Evolutionary conservation across 2,113 vertebrate species (phyloP).

Genomic region (Mungos mungo): DNA sequence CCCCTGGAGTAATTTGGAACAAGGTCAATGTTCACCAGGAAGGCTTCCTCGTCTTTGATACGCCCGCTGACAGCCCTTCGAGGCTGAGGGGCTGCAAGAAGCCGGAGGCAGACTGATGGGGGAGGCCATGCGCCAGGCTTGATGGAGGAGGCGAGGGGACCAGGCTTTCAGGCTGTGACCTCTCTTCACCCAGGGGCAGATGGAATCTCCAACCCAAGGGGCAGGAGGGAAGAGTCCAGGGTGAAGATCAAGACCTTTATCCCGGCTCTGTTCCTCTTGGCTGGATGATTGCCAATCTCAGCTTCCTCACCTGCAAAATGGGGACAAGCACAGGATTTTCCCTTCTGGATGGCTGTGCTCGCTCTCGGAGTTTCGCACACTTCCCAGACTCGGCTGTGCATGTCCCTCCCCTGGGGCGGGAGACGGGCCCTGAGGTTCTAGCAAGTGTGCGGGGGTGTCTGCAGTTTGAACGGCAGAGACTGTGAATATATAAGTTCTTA

Average conservation of each 20-base stretch:
- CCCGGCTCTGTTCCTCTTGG: fast-evolving
- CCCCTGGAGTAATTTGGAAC: conserved; percentile 41
- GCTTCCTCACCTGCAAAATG: background rate
- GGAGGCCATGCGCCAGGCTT: fast-evolving
- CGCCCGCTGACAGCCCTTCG: fast-evolving
- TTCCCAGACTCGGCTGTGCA: background rate
- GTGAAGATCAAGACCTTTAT: background rate
- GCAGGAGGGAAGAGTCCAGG: background rate
- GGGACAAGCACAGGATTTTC: background rate
- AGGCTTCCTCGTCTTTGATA: background rate
- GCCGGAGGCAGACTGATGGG: background rate
- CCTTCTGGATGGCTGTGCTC: background rate
- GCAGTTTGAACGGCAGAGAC: too few relatives aligned
- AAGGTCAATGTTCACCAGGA: conserved; percentile 58
- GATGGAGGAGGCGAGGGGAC: background rate
- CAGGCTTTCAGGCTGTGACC: background rate
- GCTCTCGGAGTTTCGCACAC: background rate
- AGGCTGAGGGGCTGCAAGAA: background rate
- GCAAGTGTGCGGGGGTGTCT: too few relatives aligned
- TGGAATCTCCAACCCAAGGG: too few relatives aligned
- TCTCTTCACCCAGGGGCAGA: too few relatives aligned
- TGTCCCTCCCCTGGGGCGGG: fast-evolving
- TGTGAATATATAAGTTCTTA: background rate
- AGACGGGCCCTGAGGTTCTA: background rate
- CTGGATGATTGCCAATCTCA: background rate